Conservation (phyloP, 2,113 vertebrate genomes). For the Leptocoma aspasia region DNA sequence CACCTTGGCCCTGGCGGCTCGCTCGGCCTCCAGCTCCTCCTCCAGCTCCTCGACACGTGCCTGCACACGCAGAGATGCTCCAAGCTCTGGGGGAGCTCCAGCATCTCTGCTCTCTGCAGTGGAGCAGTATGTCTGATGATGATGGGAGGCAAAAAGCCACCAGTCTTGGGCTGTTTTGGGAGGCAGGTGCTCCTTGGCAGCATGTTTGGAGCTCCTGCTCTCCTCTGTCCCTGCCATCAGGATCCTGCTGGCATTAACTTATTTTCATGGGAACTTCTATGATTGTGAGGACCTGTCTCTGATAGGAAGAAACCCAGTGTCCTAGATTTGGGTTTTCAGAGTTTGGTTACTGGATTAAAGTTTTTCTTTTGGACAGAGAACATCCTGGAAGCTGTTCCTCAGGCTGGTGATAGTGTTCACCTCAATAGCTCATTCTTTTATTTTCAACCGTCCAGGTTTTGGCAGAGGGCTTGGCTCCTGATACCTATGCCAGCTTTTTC, state of each 20-base stretch:
- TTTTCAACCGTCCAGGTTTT: not conserved
- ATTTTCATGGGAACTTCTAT: not conserved
- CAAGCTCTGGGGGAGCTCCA: not conserved
- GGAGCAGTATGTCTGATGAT: not conserved
- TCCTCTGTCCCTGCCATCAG: not conserved
- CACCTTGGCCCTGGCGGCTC: constrained; percentile 81
- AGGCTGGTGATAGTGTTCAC: not conserved
- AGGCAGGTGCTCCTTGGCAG: not conserved
- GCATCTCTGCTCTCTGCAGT: not conserved
- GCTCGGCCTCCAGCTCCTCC: constrained; percentile 90
- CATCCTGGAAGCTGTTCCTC: not conserved
- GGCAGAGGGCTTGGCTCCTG: not conserved
- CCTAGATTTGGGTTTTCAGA: not conserved
- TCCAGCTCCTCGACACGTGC: constrained; percentile 88
- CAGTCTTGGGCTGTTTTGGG: no score
- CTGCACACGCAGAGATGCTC: constrained; percentile 49
- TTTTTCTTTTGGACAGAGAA: not conserved
- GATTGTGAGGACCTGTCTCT: not conserved
- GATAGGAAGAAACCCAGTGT: not conserved
- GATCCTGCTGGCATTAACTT: not conserved
- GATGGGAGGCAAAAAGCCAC: not conserved
- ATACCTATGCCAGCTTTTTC: not conserved
- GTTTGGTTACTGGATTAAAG: not conserved
- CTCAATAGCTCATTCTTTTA: not conserved
- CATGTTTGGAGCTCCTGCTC: not conserved